A percentile compares a stretch with the other conserved stretches of the same genome.
Evolutionary conservation across 2,888 invertebrate species (phyloP).

Genomic region (Julus scanicus): DNA sequence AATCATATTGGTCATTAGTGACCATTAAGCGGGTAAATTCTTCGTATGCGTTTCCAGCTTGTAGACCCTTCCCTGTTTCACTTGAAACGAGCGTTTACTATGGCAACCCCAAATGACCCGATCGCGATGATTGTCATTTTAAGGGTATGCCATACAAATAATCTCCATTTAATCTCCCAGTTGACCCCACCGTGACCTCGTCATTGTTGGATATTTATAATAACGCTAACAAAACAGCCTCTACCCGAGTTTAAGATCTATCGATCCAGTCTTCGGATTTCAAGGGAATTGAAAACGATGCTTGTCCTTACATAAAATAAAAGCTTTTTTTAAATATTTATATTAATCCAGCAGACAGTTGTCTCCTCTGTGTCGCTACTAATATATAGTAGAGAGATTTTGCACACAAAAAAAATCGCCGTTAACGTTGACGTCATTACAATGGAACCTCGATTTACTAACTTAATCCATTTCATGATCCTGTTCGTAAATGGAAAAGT

Average conservation of each 20-base stretch:
- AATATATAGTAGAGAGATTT: no score
- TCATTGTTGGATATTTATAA: neutral
- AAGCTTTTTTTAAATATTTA: no score
- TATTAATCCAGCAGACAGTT: no score
- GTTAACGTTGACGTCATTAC: no score
- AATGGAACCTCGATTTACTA: no score
- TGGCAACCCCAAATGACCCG: neutral
- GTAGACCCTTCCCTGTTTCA: no score
- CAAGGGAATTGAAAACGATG: neutral
- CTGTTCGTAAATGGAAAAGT: no score
- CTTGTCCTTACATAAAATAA: neutral
- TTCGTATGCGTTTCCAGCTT: neutral
- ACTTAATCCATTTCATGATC: no score
- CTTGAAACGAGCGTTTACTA: neutral
- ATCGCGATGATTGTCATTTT: neutral
- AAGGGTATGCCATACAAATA: neutral
- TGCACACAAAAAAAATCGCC: no score
- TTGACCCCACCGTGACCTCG: neutral
- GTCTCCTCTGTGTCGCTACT: no score
- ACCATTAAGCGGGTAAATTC: neutral
- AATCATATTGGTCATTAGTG: neutral
- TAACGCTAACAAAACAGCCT: neutral
- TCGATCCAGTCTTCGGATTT: neutral
- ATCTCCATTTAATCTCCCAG: neutral
- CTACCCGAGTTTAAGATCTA: neutral